These are phyloP conservation scores for Desmodus rotundus DNA, from an alignment of 2,113 vertebrate genomes.

Conservation along the genomic window DNA sequence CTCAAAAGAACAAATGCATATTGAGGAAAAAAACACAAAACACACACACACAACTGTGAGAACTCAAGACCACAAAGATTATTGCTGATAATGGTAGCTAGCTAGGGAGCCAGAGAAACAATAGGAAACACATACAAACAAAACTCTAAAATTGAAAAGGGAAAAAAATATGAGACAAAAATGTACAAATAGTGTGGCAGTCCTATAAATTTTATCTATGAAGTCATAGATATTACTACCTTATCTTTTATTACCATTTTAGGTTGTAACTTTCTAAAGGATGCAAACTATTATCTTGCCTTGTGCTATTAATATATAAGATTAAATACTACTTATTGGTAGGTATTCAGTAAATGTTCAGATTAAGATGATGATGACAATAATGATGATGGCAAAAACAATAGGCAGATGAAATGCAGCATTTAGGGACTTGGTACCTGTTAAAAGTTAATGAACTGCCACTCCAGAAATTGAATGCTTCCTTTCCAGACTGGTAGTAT, in stretches of 20 bases:
- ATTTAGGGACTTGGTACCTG: conserved; percentile 63
- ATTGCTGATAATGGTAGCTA: conserved; percentile 11
- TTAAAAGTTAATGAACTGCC: conserved; percentile 67
- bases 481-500: conserved; percentile 65
- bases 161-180: neutral
- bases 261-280: neutral
- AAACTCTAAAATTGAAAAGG: conserved; percentile 2
- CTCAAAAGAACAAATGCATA: conserved; percentile 43
- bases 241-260: conserved; percentile 23
- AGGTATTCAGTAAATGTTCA: conserved; percentile 5
- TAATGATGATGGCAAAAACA: conserved; percentile 41
- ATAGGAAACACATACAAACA: conserved; percentile 3
- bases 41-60: neutral
- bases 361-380: conserved; percentile 10
- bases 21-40: neutral
- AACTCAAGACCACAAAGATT: conserved; percentile 41
- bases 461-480: conserved; percentile 68
- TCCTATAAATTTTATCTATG: neutral
- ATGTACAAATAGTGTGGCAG: neutral
- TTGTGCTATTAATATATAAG: neutral
- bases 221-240: neutral
- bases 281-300: neutral
- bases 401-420: conserved; percentile 44
- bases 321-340: neutral
- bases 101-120: conserved; percentile 2